These are phyloP conservation scores for Penaeus monodon DNA, from an alignment of 2,888 invertebrate genomes.

Conservation along the genomic window DNA sequence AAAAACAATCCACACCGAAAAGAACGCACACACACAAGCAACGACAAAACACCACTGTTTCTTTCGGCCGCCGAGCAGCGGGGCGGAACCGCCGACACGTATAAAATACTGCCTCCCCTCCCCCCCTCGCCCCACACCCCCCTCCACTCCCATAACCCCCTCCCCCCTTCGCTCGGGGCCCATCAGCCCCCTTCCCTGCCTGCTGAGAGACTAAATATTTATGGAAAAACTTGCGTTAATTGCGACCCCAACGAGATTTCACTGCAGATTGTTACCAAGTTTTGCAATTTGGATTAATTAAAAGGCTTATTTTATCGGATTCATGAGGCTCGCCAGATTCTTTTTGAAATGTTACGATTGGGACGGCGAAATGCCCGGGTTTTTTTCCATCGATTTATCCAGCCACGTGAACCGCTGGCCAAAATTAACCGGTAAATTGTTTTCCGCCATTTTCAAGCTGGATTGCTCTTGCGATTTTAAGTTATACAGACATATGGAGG, in stretches of 20 bases:
- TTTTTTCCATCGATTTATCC: slow-evolving; percentile 28
- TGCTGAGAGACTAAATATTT: slow-evolving; percentile 49
- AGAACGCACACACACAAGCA: no score
- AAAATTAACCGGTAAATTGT: not conserved
- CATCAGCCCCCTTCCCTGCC: not conserved
- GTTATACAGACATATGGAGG: no score
- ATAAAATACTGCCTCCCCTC: not conserved
- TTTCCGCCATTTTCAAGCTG: not conserved
- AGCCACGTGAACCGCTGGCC: not conserved
- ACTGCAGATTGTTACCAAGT: slow-evolving; percentile 48
- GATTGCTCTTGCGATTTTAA: no score
- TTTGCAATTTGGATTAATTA: slow-evolving; percentile 55
- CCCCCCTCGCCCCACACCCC: not conserved
- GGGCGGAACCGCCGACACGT: not conserved
- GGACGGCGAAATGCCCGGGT: not conserved
- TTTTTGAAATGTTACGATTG: slow-evolving; percentile 43
- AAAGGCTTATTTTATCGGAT: slow-evolving; percentile 52
- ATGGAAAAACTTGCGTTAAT: slow-evolving; percentile 41
- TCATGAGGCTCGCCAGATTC: slow-evolving; percentile 32
- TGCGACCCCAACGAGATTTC: slow-evolving; percentile 49
- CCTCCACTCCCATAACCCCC: not conserved
- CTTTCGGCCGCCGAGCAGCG: no score
- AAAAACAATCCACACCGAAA: no score
- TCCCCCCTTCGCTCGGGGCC: not conserved
- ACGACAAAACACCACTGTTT: no score